Evolutionary conservation across 2,797 vertebrate species (phyloP), one percentile per base, ranked within the genome.

Genomic region (Myotis pilosus): DNA sequence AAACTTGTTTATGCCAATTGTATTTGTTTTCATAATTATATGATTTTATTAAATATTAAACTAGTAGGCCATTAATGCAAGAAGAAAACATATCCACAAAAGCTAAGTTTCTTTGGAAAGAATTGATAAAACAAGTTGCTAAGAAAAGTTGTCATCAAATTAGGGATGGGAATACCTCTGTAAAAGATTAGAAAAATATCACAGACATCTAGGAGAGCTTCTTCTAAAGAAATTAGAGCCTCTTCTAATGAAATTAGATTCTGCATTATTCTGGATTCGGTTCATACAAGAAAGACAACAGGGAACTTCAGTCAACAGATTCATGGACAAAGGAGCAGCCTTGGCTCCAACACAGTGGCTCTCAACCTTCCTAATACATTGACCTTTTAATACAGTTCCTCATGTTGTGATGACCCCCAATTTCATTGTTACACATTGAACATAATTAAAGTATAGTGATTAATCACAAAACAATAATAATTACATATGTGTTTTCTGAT

Each of bases 21-120:
- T 89, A 66, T 89, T 93, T 89, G 47, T 71, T 94, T 36, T 44
- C 30, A 57, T 81, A 87, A 95, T 92, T 78, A 74, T 13, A 75
- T 78, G 51, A 78, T 74, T 47, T 80, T 82, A 72, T 87, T 92
- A 68, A 92, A 90, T 53, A 68, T 83, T 86, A 49, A 9, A 38
- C 83, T 86, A 87, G 62, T 47, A 64, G 49, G 64, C 36, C 23
- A 79, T 85, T 94, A 53, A 53, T 84, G 7, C n/a, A 79, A 85
- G 81, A 69, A 64, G 25, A 82, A 92, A 95, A 49, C 8, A 2
- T 88, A 80, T 62, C 55, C 49, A 13, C 69, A 89, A 94, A 76
- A 93, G 64, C 55, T 78, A 90, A 79, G 30, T 55, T 78, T 82
- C 53, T 87, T 96, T 95, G 53, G 79, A 87, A 96, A 95, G 68